phyloP scores from a whole-genome alignment of 2,113 vertebrate genomes.

The Sinocyclocheilus grahami region DNA sequence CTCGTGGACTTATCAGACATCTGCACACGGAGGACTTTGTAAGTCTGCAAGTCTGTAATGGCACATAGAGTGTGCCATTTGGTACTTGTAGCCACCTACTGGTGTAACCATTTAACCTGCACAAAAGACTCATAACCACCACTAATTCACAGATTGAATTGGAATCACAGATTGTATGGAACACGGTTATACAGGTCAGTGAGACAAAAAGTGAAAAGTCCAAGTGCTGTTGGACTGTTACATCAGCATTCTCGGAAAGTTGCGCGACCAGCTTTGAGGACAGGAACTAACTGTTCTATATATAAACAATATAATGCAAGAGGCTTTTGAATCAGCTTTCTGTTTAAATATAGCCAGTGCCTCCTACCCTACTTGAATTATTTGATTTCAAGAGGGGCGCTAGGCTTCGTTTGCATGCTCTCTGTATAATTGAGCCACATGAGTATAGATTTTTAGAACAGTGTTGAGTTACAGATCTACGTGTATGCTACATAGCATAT shows the following conservation, averaged over 20 bases:
- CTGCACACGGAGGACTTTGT: no score
- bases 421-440: conserved; percentile 63
- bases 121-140: neutral
- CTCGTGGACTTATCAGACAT: no score
- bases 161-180: neutral
- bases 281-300: neutral
- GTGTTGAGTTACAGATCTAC: conserved; percentile 34
- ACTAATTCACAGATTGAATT: neutral
- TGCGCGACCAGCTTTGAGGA: neutral
- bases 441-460: conserved; percentile 53
- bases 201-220: neutral
- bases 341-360: conserved; percentile 13
- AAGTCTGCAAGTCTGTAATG: no score
- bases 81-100: no score
- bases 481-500: conserved; percentile 47
- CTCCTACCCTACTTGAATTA: conserved; percentile 24
- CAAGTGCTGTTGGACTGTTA: neutral
- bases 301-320: neutral
- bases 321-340: neutral
- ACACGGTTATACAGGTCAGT: neutral
- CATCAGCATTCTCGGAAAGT: neutral
- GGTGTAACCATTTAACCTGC: no score
- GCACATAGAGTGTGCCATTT: no score
- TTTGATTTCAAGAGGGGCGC: conserved; percentile 34
- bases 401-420: conserved; percentile 53